Evolutionary conservation across 2,888 invertebrate genomes (phyloP), one percentile per base, ranked within the genome.

Genomic region (Chelonus formosanus): DNA sequence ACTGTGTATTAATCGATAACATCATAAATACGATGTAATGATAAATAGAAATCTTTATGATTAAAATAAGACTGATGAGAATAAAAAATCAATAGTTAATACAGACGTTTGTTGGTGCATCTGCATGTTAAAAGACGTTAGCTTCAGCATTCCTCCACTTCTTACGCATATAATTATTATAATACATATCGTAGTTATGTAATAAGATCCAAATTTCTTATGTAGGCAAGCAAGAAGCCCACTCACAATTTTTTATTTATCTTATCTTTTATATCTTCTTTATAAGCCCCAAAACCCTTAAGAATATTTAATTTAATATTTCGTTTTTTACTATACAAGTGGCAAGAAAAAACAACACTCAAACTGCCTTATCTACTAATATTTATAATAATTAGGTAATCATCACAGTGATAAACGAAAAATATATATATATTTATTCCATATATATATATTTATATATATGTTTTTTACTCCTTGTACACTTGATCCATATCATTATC

Each of bases 391-490:
- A 78, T 79, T 75, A 78, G 20, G 20, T 75, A 80, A 79, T 81
- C 80, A 80, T 81, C 81, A 81, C 79, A 80, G 79, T 80, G 77
- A 77, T 79, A 81, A 81, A 82, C 77, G 77, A 80, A 81, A 78
- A 80, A 77, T 77, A 71, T 74, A 74, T 75, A 72, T 76, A 67
- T 73, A 20, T 20, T 20, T 20, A 20, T 20, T 20, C 20, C 20
- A 20, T 20, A 20, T 20, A 20, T 20, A 75, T 76, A 71, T 76
- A 64, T 71, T 59, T 61, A 57, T 68, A 36, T 64, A 57, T 64
- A 56, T 65, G 55, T 20, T 20, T 20, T 20, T 20, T 20, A 20
- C 20, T 20, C 20, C 20, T 20, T 20, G 20, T 20, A 20, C 20
- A 20, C 20, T 20, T 20, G 20, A 20, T 20, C 20, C 20, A 20